Conservation (phyloP, 2,888 invertebrate genomes). For the Plebejus anna region DNA sequence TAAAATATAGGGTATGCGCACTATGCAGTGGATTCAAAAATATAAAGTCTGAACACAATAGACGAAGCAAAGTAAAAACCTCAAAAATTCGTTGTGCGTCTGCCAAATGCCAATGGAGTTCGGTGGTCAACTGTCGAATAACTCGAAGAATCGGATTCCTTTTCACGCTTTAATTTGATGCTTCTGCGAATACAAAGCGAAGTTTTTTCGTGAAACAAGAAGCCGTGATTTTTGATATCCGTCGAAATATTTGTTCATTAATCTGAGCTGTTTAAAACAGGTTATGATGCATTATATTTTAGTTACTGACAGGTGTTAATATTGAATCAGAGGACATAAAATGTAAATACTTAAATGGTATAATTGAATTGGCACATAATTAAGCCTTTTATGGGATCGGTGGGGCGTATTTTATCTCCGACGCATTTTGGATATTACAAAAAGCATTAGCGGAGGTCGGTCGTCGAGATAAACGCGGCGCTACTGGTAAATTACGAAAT, state of each 20-base stretch:
- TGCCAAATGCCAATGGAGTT: neutral
- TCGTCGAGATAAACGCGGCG: conserved; percentile 47
- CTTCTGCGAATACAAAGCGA: conserved; percentile 22
- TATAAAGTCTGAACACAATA: neutral
- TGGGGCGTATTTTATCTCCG: conserved; percentile 20
- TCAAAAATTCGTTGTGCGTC: neutral
- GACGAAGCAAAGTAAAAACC: neutral
- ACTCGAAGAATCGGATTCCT: conserved; percentile 1
- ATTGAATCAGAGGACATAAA: conserved; percentile 3
- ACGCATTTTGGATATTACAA: conserved; percentile 3
- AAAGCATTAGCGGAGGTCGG: conserved; percentile 35
- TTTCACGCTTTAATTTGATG: conserved; percentile 18
- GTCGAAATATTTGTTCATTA: neutral
- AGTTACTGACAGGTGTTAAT: neutral
- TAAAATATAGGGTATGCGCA: too few species aligned
- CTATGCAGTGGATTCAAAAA: neutral
- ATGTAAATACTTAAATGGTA: neutral
- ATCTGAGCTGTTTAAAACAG: neutral
- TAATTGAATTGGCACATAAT: conserved; percentile 25
- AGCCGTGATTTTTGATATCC: neutral
- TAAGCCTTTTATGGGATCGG: conserved; percentile 11
- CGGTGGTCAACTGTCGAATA: conserved; percentile 1
- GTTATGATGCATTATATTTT: neutral
- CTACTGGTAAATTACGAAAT: conserved; percentile 53
- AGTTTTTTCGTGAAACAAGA: neutral